Percentiles rank a stretch among this genome's conserved stretches.
phyloP scores from a whole-genome alignment of 1,140 invertebrate species.

The Diabrotica undecimpunctata region DNA sequence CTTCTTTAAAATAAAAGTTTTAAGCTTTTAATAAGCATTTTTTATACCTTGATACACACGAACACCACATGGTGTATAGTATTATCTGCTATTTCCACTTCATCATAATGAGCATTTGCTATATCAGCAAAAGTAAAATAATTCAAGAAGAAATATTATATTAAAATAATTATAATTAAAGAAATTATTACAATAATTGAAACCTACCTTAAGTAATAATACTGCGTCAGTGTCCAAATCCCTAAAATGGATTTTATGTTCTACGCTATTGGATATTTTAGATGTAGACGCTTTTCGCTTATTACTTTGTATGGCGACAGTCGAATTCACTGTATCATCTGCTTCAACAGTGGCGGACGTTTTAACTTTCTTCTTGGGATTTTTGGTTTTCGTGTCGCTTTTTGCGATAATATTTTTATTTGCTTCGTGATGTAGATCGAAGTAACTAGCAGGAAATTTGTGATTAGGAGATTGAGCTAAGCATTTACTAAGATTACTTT shows the following conservation, averaged over 20 bases:
- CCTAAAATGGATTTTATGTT: slow-evolving; percentile 39
- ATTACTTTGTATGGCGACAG: slow-evolving; percentile 41
- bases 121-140: slow-evolving; percentile 29
- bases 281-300: slow-evolving; percentile 7
- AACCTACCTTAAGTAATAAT: slow-evolving; percentile 47
- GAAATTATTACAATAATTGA: too few relatives aligned
- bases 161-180: too few relatives aligned
- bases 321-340: slow-evolving; percentile 40
- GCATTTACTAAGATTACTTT: slow-evolving; percentile 52
- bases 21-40: too few relatives aligned
- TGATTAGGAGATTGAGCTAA: slow-evolving; percentile 53
- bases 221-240: slow-evolving; percentile 54
- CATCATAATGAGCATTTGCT: too few relatives aligned
- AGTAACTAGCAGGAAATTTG: slow-evolving; percentile 60
- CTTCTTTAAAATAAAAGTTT: too few relatives aligned
- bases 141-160: not conserved
- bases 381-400: slow-evolving; percentile 35
- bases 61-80: too few relatives aligned
- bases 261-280: not conserved
- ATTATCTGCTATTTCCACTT: too few relatives aligned
- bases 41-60: too few relatives aligned
- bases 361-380: slow-evolving; percentile 45
- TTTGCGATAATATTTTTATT: slow-evolving; percentile 35
- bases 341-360: slow-evolving; percentile 41
- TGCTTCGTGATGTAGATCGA: slow-evolving; percentile 44